Conservation (phyloP, 2,113 vertebrate species). For the Melanocharis versteri region DNA sequence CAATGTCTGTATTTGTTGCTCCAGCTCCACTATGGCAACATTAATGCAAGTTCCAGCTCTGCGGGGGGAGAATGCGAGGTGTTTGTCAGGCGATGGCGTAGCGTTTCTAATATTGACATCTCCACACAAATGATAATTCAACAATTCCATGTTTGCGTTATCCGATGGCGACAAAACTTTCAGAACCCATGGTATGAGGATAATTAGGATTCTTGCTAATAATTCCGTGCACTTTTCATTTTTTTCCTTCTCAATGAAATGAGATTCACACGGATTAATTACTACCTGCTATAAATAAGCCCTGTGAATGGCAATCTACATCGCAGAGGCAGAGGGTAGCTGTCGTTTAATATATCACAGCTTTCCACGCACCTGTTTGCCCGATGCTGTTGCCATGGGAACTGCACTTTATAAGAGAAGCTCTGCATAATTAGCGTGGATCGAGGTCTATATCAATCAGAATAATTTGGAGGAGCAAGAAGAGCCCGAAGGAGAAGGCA, state of each 20-base stretch:
- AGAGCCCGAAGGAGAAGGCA: conserved; percentile 72
- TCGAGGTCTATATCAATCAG: conserved; percentile 79
- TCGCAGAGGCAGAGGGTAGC: conserved; percentile 74
- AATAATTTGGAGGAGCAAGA: conserved; percentile 75
- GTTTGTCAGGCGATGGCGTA: neutral
- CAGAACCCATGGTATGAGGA: conserved; percentile 58
- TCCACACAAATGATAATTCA: conserved; percentile 24
- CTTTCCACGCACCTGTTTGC: conserved; percentile 76
- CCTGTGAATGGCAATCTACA: conserved; percentile 59
- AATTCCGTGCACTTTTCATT: conserved; percentile 27
- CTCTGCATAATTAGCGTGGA: conserved; percentile 75
- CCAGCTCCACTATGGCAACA: neutral
- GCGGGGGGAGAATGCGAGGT: neutral
- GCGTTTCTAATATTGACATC: neutral
- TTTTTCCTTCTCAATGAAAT: conserved; percentile 49
- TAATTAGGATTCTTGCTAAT: conserved; percentile 76
- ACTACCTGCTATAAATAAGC: conserved; percentile 80
- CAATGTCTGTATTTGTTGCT: neutral
- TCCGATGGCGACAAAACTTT: conserved; percentile 34
- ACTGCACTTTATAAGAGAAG: conserved; percentile 74
- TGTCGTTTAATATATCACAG: conserved; percentile 75
- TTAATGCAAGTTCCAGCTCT: neutral
- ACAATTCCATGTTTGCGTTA: conserved; percentile 4
- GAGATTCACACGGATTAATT: conserved; percentile 78
- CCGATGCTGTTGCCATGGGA: conserved; percentile 68